A percentile compares a stretch with the other conserved stretches of the same genome.
Conservation (phyloP, 2,113 vertebrate genomes). For the Scomber colias region DNA sequence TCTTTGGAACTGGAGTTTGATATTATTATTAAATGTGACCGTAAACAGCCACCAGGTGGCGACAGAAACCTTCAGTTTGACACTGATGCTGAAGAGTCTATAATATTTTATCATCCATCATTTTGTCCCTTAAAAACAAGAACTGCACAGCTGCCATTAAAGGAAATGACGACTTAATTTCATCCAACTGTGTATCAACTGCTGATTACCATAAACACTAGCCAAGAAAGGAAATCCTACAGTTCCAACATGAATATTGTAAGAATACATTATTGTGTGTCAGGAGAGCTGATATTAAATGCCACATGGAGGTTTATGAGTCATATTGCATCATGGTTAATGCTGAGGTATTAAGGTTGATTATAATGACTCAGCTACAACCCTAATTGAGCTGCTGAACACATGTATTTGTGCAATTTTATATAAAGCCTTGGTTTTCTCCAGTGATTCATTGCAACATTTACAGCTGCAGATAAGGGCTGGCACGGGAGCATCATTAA, state of each 20-base stretch:
- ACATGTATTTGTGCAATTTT: neutral
- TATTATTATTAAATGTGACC: neutral
- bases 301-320: slow-evolving; percentile 10
- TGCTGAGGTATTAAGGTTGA: neutral
- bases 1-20: too few species aligned
- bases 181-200: too few species aligned
- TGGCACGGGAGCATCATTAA: neutral
- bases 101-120: neutral
- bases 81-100: too few species aligned
- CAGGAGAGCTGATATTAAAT: neutral
- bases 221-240: too few species aligned
- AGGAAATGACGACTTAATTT: too few species aligned
- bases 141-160: neutral
- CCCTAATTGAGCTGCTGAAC: neutral
- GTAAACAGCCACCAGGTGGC: slow-evolving; percentile 43
- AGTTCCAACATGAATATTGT: too few species aligned
- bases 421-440: neutral
- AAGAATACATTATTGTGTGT: too few species aligned
- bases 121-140: neutral
- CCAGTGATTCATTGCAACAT: neutral
- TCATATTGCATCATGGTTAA: neutral
- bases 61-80: slow-evolving; percentile 9
- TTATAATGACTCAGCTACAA: neutral
- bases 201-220: too few species aligned
- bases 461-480: slow-evolving; percentile 21